phyloP scores from a whole-genome alignment of 2,797 vertebrate genomes.

The Danionella dracula region DNA sequence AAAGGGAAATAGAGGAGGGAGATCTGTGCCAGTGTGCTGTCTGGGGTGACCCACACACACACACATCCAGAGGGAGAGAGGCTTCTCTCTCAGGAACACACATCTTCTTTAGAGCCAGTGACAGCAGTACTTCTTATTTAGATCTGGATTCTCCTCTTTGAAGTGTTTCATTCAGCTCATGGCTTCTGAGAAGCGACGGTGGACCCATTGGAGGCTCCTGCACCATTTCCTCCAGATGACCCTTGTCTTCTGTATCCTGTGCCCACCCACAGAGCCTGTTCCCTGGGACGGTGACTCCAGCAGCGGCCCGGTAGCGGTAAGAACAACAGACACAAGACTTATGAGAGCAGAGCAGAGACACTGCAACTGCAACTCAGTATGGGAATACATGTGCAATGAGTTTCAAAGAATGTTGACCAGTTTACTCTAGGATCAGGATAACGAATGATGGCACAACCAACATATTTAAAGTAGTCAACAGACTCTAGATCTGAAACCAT shows the following conservation, averaged over 20 bases:
- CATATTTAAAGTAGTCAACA: no score
- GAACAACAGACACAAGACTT: conserved; percentile 23
- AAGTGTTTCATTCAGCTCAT: conserved; percentile 58
- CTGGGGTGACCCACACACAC: not conserved
- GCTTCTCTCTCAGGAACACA: conserved; percentile 20
- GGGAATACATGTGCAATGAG: no score
- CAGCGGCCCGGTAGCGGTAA: conserved; percentile 53
- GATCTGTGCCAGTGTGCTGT: conserved; percentile 14
- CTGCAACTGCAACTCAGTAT: no score
- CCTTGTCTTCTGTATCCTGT: conserved; percentile 47
- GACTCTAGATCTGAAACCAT: no score
- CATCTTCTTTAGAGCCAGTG: conserved; percentile 3
- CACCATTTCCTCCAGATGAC: conserved; percentile 50
- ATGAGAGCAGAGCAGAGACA: not conserved
- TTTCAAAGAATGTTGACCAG: no score
- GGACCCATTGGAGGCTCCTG: conserved; percentile 41
- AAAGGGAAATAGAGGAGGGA: conserved; percentile 5
- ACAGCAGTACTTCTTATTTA: not conserved
- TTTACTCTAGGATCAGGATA: no score
- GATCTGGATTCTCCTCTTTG: not conserved
- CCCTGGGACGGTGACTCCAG: conserved; percentile 33
- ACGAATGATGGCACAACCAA: no score
- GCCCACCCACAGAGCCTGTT: conserved; percentile 47
- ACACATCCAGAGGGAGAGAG: conserved; percentile 17
- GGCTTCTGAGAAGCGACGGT: conserved; percentile 57